These are phyloP conservation scores for Raja brachyura DNA, from an alignment of 2,113 vertebrate species.

Conservation along the genomic window DNA sequence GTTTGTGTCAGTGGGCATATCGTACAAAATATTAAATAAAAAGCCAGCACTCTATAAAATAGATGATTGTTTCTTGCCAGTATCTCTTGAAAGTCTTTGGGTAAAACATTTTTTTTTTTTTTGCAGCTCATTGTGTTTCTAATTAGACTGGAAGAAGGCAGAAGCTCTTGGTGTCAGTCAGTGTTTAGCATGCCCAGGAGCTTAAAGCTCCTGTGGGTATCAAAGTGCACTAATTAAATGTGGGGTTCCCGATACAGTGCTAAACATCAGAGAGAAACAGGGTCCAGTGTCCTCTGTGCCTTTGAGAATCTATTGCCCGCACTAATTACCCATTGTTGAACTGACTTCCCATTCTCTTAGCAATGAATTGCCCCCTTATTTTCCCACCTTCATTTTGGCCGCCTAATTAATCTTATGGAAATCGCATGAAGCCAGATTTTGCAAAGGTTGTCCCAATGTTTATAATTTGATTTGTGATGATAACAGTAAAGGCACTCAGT, in stretches of 20 bases:
- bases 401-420: slow-evolving; percentile 99
- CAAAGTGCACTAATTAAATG: slow-evolving; percentile 99
- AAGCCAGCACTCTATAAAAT: slow-evolving; percentile 75
- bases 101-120: slow-evolving; percentile 71
- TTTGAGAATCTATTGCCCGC: slow-evolving; percentile 90
- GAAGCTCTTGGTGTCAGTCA: slow-evolving; percentile 94
- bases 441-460: slow-evolving; percentile 94
- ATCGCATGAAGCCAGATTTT: slow-evolving; percentile 93
- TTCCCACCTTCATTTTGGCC: slow-evolving; percentile 81
- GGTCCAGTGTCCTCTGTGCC: slow-evolving; percentile 81
- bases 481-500: slow-evolving; percentile 89
- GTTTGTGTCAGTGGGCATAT: slow-evolving; percentile 52
- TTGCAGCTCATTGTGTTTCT: slow-evolving; percentile 78
- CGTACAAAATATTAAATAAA: slow-evolving; percentile 76
- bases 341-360: slow-evolving; percentile 82
- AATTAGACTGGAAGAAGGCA: slow-evolving; percentile 88
- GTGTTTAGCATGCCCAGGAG: slow-evolving; percentile 97
- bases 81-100: slow-evolving; percentile 71
- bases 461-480: slow-evolving; percentile 99
- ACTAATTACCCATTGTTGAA: slow-evolving; percentile 99
- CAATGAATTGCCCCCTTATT: slow-evolving; percentile 72
- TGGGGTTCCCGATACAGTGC: slow-evolving; percentile 83
- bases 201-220: slow-evolving; percentile 98
- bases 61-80: slow-evolving; percentile 74
- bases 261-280: slow-evolving; percentile 83